Percentiles rank a stretch among this genome's conserved stretches.
Conservation (phyloP, 2,113 vertebrate genomes). For the Axis porcinus region DNA sequence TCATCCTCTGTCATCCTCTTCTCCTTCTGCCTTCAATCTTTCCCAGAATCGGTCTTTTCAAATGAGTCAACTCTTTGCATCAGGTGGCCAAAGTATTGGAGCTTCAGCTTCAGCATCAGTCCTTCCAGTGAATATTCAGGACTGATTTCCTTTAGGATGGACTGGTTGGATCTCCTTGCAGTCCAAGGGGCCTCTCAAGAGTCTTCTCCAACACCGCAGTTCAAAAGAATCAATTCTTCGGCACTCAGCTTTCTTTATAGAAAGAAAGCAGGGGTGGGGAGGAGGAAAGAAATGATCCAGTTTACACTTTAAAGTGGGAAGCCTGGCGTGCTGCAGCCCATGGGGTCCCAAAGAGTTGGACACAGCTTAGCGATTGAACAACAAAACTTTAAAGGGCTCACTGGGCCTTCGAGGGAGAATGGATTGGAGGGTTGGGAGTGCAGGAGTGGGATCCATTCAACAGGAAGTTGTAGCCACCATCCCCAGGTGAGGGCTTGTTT, state of each 20-base stretch:
- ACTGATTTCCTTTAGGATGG: neutral
- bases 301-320: neutral
- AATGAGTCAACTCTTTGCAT: neutral
- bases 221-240: neutral
- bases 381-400: neutral
- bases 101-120: neutral
- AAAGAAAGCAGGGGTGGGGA: neutral
- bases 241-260: too few species aligned
- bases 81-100: neutral
- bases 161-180: neutral
- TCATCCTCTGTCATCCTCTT: neutral
- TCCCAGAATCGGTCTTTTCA: neutral
- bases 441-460: neutral
- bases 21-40: neutral
- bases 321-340: neutral
- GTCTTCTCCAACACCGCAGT: neutral
- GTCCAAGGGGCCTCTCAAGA: neutral
- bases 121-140: neutral
- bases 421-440: accelerated
- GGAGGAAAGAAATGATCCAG: accelerated
- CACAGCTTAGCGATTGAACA: neutral
- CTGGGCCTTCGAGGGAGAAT: too few species aligned
- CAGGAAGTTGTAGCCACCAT: neutral
- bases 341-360: neutral
- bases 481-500: neutral